Evolutionary conservation across 2,113 vertebrate genomes (phyloP).

Genomic region (Lepus europaeus): DNA sequence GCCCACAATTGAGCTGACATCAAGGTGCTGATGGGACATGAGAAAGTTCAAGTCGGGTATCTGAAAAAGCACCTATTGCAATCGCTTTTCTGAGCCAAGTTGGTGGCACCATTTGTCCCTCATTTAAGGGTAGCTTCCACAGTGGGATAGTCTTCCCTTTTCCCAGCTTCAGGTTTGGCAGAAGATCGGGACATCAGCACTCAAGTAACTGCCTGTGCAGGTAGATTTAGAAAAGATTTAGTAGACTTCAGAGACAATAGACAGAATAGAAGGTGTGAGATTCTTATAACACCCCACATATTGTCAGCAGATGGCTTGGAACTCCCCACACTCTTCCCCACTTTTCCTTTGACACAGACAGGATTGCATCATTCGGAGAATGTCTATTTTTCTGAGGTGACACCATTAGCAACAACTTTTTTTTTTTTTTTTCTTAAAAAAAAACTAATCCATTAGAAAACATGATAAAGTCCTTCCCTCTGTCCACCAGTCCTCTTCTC

Average conservation of each 20-base stretch:
- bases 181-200: background rate
- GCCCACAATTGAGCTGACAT: constrained; percentile 54
- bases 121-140: background rate
- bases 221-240: background rate
- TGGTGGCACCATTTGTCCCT: background rate
- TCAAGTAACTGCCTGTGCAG: background rate
- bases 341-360: background rate
- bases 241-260: background rate
- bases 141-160: background rate
- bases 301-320: background rate
- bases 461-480: background rate
- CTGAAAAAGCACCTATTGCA: background rate
- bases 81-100: constrained; percentile 2
- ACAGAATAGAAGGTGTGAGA: background rate
- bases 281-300: background rate
- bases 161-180: background rate
- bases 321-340: background rate
- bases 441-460: background rate
- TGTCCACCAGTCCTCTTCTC: background rate
- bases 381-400: background rate
- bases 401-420: background rate
- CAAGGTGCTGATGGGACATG: constrained; percentile 30
- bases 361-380: background rate
- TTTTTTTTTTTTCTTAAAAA: background rate
- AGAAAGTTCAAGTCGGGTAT: constrained; percentile 57